phyloP scores from a whole-genome alignment of 2,888 invertebrate genomes.

The Torymus auratus region DNA sequence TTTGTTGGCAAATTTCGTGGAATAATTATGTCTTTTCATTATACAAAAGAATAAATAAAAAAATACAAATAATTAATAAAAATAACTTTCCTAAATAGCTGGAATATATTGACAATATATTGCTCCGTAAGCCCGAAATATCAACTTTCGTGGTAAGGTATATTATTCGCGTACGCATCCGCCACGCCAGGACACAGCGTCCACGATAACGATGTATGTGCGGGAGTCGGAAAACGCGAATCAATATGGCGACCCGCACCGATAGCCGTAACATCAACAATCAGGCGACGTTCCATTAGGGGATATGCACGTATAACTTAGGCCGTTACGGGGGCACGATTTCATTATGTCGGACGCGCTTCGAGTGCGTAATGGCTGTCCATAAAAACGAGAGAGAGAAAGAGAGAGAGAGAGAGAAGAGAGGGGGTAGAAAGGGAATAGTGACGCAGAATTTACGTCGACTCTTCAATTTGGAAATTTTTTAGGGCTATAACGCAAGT shows the following conservation, averaged over 20 bases:
- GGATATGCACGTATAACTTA: constrained; percentile 17
- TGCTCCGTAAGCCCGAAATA: no score
- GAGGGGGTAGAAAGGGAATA: not conserved
- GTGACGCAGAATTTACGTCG: not conserved
- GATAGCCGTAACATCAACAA: constrained; percentile 37
- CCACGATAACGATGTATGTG: constrained; percentile 23
- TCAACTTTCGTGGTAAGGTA: no score
- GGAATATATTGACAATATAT: no score
- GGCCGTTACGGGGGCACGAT: constrained; percentile 31
- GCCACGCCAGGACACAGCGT: not conserved
- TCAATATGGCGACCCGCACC: constrained; percentile 18
- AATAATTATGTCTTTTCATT: no score
- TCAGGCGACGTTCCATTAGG: constrained; percentile 18
- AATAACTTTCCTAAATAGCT: no score
- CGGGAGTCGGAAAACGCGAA: constrained; percentile 18
- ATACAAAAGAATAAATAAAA: no score
- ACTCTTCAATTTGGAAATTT: constrained; percentile 51
- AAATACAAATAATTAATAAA: no score
- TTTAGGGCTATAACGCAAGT: constrained; percentile 25
- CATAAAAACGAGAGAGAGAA: constrained; percentile 24
- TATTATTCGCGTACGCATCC: no score
- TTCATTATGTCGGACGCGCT: constrained; percentile 50
- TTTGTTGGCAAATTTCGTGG: no score
- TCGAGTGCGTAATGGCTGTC: constrained; percentile 35
- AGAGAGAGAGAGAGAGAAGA: not conserved